These are phyloP conservation scores for Lates calcarifer DNA, from an alignment of 2,113 vertebrate genomes.

Conservation along the genomic window DNA sequence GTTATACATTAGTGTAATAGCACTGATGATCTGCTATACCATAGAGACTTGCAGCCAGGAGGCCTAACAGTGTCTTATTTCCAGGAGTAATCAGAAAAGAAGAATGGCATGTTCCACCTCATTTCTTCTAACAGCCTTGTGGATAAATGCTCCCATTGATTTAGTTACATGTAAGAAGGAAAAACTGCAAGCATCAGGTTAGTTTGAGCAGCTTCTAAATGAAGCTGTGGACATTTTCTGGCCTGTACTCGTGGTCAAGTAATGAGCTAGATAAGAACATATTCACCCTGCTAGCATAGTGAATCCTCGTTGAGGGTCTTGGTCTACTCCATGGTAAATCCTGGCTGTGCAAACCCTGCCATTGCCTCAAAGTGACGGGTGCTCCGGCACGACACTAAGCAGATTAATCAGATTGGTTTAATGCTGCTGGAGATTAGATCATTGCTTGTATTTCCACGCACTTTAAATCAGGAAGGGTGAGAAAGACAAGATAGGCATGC, in stretches of 20 bases:
- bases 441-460: background rate
- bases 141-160: constrained; percentile 64
- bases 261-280: constrained; percentile 22
- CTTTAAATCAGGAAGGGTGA: constrained; percentile 21
- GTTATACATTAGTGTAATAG: background rate
- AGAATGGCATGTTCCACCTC: constrained; percentile 59
- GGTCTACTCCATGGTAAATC: background rate
- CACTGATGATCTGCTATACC: constrained; percentile 24
- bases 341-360: background rate
- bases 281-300: background rate
- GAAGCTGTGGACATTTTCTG: constrained; percentile 1
- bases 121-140: constrained; percentile 61
- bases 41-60: background rate
- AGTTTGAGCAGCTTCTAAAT: background rate
- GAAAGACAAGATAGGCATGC: background rate
- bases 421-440: constrained; percentile 32
- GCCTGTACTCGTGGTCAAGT: background rate
- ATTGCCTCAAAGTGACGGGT: background rate
- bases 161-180: constrained; percentile 62
- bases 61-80: constrained; percentile 34
- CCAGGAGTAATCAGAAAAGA: constrained; percentile 50
- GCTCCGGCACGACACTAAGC: constrained; percentile 1
- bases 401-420: constrained; percentile 39
- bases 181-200: constrained; percentile 33
- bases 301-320: constrained; percentile 14